Base-by-base conservation (phyloP, 1,140 invertebrate genomes). In the Lucilia cuprina region DNA sequence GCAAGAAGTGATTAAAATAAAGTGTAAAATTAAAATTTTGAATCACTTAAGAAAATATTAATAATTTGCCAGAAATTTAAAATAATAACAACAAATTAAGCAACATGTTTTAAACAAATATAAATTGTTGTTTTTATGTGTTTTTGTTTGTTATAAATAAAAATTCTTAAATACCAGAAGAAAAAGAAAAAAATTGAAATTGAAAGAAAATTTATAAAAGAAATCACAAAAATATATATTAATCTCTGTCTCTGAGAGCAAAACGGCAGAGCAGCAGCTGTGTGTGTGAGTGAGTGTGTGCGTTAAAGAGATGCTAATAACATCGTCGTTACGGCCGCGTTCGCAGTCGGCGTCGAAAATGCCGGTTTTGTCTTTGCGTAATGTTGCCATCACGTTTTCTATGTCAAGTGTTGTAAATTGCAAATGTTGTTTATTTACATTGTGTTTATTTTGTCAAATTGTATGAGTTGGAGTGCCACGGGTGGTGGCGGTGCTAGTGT, bases 401-500 rank as follows among this genome's bases (percentile, higher is more conserved):
- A 80, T 80, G 77, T 80, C 77, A 80, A 80, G 77, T 80, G 77
- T 80, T 80, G 77, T 49, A 49, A 49, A 49, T 49, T 50, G 17
- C n/a, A 80, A 80, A 80, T 80, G 77, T 78, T 78, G 75, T 49
- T 80, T 49, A 19, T 80, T 80, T 80, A 80, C 77, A 13, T 49
- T 49, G 77, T 80, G 41, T 80, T 80, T 50, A 80, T 80, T 50
- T 21, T 80, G 21, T 21, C 77, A 47, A 80, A 80, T 80, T 80
- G 77, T 10, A 19, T 80, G 47, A 30, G 41, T 5, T 49, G 77
- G 77, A 21, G 14, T 50, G 65, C 65, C 12, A 25, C 19, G 5
- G 41, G 41, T 13, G 19, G 41, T 14, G 19, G n/a, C 19, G 75
- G 75, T 19, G 25, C 25, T 30, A 19, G 17, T 17, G 77, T 49